phyloP scores from a whole-genome alignment of 2,888 invertebrate genomes.

The Habrosyne pyritoides region DNA sequence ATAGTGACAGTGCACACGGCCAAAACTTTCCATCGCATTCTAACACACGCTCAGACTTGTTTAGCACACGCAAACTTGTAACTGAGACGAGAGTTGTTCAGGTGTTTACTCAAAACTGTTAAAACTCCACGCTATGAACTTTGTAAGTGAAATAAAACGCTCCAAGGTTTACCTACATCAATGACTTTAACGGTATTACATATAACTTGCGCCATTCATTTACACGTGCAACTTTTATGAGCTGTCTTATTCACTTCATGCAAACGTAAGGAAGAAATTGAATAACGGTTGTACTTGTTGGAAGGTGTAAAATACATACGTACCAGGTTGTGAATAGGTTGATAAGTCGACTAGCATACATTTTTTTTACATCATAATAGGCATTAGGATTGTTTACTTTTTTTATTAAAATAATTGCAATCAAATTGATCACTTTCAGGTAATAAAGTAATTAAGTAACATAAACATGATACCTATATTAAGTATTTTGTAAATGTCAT shows the following conservation, averaged over 20 bases:
- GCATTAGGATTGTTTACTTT: too few relatives aligned
- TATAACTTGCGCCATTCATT: background rate
- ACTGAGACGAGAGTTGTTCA: constrained; percentile 42
- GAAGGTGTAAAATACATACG: too few relatives aligned
- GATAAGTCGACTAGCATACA: too few relatives aligned
- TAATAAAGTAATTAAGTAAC: too few relatives aligned
- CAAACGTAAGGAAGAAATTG: too few relatives aligned
- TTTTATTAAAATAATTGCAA: too few relatives aligned
- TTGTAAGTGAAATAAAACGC: constrained; percentile 44
- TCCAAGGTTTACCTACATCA: constrained; percentile 23
- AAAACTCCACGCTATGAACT: constrained; percentile 41
- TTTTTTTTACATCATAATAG: too few relatives aligned
- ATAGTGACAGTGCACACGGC: constrained; percentile 31
- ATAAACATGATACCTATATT: too few relatives aligned
- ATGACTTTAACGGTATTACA: background rate
- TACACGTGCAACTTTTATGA: background rate
- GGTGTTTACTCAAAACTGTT: constrained; percentile 51
- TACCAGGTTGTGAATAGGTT: too few relatives aligned
- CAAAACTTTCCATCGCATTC: constrained; percentile 39
- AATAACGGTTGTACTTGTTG: too few relatives aligned
- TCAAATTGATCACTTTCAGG: too few relatives aligned
- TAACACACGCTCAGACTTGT: constrained; percentile 36
- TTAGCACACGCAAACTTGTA: constrained; percentile 48
- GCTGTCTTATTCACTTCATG: background rate
- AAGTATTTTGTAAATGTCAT: too few relatives aligned